Evolutionary conservation across 2,113 vertebrate genomes (phyloP).

Genomic region (Coptodon bakossiorum): DNA sequence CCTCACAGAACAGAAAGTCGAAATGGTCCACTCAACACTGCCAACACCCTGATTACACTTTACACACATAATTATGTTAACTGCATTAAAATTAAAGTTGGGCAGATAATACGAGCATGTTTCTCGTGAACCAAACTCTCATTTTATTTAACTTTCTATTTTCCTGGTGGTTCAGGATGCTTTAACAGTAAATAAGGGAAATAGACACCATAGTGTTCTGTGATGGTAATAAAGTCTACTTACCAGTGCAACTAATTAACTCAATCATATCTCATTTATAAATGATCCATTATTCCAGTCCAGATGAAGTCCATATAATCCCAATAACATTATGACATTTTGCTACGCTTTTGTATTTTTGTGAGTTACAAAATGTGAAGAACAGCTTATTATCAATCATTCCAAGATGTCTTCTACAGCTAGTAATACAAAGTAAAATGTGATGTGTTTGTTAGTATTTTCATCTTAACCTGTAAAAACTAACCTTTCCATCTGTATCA

Average conservation of each 20-base stretch:
- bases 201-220: background rate
- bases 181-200: background rate
- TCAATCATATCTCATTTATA: background rate
- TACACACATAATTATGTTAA: background rate
- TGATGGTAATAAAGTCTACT: background rate
- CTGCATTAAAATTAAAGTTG: background rate
- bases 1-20: background rate
- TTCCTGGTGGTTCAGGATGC: rapidly evolving
- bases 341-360: background rate
- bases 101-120: background rate
- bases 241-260: background rate
- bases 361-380: background rate
- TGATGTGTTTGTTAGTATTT: background rate
- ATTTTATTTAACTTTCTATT: background rate
- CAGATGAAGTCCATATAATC: background rate
- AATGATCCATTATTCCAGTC: background rate
- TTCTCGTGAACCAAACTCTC: background rate
- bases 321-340: background rate
- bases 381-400: background rate
- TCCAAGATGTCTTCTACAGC: background rate
- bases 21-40: background rate
- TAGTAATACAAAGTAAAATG: background rate
- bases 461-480: background rate
- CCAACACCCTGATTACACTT: background rate
- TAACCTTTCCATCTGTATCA: background rate